phyloP scores from a whole-genome alignment of 2,113 vertebrate species.

The Varanus salvator region DNA sequence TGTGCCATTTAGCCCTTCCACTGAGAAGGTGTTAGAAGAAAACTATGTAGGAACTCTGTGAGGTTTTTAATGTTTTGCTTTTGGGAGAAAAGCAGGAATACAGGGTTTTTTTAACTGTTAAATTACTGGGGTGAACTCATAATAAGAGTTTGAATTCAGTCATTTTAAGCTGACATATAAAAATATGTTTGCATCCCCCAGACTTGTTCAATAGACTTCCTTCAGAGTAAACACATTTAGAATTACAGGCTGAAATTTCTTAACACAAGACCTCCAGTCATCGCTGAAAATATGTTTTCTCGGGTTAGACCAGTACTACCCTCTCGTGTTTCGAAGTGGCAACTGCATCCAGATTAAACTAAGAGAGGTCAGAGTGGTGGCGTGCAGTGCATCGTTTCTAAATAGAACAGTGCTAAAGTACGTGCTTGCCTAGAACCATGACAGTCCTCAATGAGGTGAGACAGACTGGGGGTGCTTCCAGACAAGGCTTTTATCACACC shows the following conservation, averaged over 20 bases:
- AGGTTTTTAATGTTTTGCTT: not conserved
- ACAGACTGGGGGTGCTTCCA: not conserved
- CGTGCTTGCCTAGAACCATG: not conserved
- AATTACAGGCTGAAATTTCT: not conserved
- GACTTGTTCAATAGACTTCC: not conserved
- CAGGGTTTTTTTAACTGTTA: too few relatives aligned
- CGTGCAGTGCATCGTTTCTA: not conserved
- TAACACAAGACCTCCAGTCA: not conserved
- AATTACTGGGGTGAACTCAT: not conserved
- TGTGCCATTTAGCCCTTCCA: not conserved
- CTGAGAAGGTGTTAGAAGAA: not conserved
- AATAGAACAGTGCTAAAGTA: not conserved
- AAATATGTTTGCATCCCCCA: not conserved
- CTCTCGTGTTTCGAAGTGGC: conserved; percentile 55
- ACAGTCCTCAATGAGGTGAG: not conserved
- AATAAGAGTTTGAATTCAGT: not conserved
- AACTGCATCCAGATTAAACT: not conserved
- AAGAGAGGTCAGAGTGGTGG: not conserved
- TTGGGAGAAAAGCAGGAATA: not conserved
- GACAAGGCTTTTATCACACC: too few relatives aligned
- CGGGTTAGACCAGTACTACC: conserved; percentile 69
- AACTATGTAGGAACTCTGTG: too few relatives aligned
- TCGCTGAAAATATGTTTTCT: not conserved
- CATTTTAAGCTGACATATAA: not conserved
- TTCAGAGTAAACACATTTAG: not conserved